These are phyloP conservation scores for Heteromurus nitidus DNA, from an alignment of 2,888 invertebrate genomes.

Conservation along the genomic window DNA sequence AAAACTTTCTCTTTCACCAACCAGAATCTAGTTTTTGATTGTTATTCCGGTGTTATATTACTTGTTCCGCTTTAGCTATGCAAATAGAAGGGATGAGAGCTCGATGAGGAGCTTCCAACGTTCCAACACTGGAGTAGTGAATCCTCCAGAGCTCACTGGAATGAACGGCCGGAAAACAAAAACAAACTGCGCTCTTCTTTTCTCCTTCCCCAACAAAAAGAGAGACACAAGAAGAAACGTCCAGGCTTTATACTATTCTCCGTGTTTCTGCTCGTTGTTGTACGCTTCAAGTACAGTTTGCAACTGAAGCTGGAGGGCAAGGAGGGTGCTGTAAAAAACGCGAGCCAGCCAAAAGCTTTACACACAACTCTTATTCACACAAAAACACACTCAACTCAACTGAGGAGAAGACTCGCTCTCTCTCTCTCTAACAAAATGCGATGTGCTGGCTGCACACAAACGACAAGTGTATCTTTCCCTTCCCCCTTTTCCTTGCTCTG, in stretches of 20 bases:
- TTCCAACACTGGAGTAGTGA: no score
- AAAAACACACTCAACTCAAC: not conserved
- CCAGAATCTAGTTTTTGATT: no score
- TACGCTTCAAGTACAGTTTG: slow-evolving; percentile 63
- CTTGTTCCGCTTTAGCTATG: no score
- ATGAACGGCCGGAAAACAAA: no score
- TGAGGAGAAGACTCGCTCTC: not conserved
- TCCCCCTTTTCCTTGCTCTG: slow-evolving; percentile 28
- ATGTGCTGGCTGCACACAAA: not conserved
- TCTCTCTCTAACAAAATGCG: not conserved
- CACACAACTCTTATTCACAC: slow-evolving; percentile 1
- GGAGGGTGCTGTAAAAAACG: slow-evolving; percentile 68
- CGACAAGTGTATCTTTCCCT: slow-evolving; percentile 50
- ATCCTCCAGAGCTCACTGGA: no score
- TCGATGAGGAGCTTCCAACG: no score
- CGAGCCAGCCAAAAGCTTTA: not conserved
- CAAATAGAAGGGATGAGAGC: no score
- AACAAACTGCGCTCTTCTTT: not conserved
- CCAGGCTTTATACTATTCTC: not conserved
- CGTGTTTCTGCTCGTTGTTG: no score
- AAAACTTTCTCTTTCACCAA: no score
- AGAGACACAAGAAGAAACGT: not conserved
- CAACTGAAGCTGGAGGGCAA: slow-evolving; percentile 71
- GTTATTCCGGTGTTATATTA: no score
- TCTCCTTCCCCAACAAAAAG: not conserved